Percentiles rank a stretch among this genome's conserved stretches.
Evolutionary conservation across 2,113 vertebrate genomes (phyloP).

Genomic region (Cercocebus atys): DNA sequence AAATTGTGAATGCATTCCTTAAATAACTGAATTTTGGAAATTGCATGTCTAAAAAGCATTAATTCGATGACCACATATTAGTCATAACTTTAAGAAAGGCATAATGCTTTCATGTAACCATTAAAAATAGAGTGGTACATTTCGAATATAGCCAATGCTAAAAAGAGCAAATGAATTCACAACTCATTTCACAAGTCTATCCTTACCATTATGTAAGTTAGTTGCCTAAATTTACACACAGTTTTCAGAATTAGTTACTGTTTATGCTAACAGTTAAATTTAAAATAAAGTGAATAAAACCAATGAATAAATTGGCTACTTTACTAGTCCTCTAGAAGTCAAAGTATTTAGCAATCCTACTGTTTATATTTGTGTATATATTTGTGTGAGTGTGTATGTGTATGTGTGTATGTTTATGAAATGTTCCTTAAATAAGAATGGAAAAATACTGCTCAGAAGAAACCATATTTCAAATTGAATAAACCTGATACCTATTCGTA

Average conservation of each 20-base stretch:
- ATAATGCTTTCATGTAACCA: neutral
- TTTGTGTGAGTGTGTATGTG: too few species aligned
- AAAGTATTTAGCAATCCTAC: neutral
- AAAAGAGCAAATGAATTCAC: neutral
- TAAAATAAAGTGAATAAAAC: constrained; percentile 37
- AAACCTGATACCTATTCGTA: neutral
- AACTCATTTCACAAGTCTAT: neutral
- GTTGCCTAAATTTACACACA: neutral
- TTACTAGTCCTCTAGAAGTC: neutral
- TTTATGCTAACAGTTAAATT: neutral
- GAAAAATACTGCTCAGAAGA: neutral
- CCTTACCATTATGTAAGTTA: neutral
- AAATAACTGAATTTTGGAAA: neutral
- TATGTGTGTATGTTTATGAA: neutral
- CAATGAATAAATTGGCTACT: neutral
- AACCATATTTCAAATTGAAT: neutral
- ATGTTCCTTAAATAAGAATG: neutral
- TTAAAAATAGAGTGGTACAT: neutral
- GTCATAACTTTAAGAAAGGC: neutral
- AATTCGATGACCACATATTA: neutral
- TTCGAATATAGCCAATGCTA: neutral
- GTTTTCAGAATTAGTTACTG: neutral
- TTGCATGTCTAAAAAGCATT: neutral
- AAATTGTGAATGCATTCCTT: neutral
- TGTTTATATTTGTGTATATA: neutral